A percentile compares a stretch with the other conserved stretches of the same genome.
Conservation (phyloP, 2,113 vertebrate species). For the Xiphias gladius region DNA sequence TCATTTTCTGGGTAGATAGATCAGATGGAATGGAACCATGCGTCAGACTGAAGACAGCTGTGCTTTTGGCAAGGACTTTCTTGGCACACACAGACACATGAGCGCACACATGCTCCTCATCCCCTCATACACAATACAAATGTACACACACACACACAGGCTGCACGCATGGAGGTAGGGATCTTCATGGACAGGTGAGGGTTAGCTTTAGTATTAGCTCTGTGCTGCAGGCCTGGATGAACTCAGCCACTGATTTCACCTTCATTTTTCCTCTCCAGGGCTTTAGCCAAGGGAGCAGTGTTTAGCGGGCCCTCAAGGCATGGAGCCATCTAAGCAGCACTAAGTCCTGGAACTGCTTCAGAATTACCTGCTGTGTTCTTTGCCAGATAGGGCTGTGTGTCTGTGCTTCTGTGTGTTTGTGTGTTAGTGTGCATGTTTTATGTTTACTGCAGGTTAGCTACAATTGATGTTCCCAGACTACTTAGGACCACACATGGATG, state of each 20-base stretch:
- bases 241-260: slow-evolving; percentile 79
- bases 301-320: slow-evolving; percentile 85
- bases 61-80: slow-evolving; percentile 85
- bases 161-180: slow-evolving; percentile 54
- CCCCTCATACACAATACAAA: slow-evolving; percentile 28
- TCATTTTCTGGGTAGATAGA: slow-evolving; percentile 88
- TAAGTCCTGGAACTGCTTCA: slow-evolving; percentile 83
- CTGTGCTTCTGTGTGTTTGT: slow-evolving; percentile 31
- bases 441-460: slow-evolving; percentile 44
- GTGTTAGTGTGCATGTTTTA: slow-evolving; percentile 16
- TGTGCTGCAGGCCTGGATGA: slow-evolving; percentile 88
- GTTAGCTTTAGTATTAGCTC: slow-evolving; percentile 83
- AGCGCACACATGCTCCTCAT: slow-evolving; percentile 49
- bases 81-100: slow-evolving; percentile 71
- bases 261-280: slow-evolving; percentile 76
- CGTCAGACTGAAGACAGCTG: slow-evolving; percentile 84
- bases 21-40: slow-evolving; percentile 84
- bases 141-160: slow-evolving; percentile 38
- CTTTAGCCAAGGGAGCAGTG: slow-evolving; percentile 80
- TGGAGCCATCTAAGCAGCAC: slow-evolving; percentile 82
- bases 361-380: slow-evolving; percentile 81
- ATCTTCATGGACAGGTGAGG: slow-evolving; percentile 72
- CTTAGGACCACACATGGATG: slow-evolving; percentile 35
- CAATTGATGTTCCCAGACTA: slow-evolving; percentile 46
- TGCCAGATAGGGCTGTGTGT: slow-evolving; percentile 56